phyloP scores from a whole-genome alignment of 2,113 vertebrate genomes.

The Cyanoramphus novaezelandiae region DNA sequence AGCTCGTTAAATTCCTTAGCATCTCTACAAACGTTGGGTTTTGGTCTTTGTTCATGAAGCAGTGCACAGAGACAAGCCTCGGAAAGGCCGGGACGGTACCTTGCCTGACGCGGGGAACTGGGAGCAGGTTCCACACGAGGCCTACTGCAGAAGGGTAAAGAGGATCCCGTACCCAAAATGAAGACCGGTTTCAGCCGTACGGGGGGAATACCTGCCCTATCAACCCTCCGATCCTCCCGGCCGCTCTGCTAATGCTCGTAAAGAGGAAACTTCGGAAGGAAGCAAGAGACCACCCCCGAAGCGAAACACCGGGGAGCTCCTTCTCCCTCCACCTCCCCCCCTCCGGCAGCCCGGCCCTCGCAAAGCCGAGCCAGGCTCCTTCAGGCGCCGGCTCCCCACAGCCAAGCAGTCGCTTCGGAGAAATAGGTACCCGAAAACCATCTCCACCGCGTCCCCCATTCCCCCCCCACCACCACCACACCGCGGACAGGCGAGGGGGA shows the following conservation, averaged over 20 bases:
- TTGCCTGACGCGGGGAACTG: neutral
- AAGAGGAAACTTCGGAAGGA: neutral
- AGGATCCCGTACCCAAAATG: neutral
- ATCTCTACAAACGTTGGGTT: neutral
- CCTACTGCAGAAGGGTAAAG: neutral
- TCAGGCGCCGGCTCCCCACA: neutral
- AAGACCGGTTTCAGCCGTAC: neutral
- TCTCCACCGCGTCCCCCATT: neutral
- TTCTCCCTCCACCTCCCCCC: neutral
- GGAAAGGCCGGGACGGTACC: neutral
- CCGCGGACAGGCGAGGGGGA: neutral
- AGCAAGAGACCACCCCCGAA: neutral
- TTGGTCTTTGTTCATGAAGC: constrained; percentile 6
- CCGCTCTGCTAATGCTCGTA: neutral
- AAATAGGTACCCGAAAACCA: neutral
- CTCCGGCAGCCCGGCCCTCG: neutral
- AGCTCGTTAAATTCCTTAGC: neutral
- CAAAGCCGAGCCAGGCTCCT: neutral
- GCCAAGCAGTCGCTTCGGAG: neutral
- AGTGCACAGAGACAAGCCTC: neutral
- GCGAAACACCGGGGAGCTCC: neutral
- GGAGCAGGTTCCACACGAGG: constrained; percentile 31
- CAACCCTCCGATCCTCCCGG: neutral
- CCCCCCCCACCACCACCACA: neutral
- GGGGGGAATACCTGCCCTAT: neutral